phyloP scores from a whole-genome alignment of 2,888 invertebrate genomes.

The Spodoptera exigua region DNA sequence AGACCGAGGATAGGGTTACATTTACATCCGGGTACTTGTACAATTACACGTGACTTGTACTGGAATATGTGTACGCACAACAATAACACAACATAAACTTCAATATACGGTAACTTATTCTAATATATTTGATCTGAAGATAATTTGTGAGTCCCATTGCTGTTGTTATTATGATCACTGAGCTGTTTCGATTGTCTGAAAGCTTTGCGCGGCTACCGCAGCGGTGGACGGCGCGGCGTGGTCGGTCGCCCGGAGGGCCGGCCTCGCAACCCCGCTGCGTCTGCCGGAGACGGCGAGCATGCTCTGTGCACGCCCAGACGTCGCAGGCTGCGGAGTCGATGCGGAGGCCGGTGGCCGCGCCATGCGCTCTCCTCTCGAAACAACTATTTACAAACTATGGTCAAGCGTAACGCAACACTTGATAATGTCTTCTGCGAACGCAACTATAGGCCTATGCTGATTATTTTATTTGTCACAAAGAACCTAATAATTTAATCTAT shows the following conservation, averaged over 20 bases:
- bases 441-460: constrained; percentile 75
- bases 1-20: constrained; percentile 50
- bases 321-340: constrained; percentile 39
- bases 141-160: constrained; percentile 41
- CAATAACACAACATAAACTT: constrained; percentile 72
- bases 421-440: constrained; percentile 60
- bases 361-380: constrained; percentile 60
- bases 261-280: constrained; percentile 5
- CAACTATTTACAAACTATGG: constrained; percentile 65
- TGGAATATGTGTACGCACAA: constrained; percentile 63
- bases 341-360: constrained; percentile 47
- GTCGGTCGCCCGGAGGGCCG: neutral
- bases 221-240: constrained; percentile 13
- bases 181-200: constrained; percentile 31
- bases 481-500: constrained; percentile 68
- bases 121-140: constrained; percentile 54
- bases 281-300: too few species aligned
- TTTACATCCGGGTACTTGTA: constrained; percentile 47
- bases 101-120: constrained; percentile 67
- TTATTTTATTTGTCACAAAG: constrained; percentile 67
- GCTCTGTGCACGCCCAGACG: constrained; percentile 17
- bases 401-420: constrained; percentile 68
- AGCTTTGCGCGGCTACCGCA: constrained; percentile 22
- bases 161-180: constrained; percentile 46
- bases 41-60: constrained; percentile 28